These are phyloP conservation scores for Troglohyphantes excavatus DNA, from an alignment of 2,888 invertebrate genomes.

Conservation along the genomic window DNA sequence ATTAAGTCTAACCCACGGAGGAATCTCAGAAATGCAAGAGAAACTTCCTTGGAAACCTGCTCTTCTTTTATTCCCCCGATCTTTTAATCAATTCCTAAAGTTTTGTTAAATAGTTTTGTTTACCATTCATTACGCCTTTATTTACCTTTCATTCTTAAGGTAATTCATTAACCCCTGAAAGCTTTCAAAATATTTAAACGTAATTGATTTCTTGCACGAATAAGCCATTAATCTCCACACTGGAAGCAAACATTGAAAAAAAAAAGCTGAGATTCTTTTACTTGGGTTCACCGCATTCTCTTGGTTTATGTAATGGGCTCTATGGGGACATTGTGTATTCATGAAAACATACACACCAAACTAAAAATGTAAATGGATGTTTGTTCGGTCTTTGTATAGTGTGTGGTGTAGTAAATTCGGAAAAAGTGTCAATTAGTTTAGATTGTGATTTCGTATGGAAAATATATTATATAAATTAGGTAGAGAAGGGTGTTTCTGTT, in stretches of 20 bases:
- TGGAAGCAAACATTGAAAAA: conserved; percentile 44
- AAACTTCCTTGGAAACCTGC: neutral
- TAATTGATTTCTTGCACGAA: conserved; percentile 72
- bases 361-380: neutral
- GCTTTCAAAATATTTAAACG: conserved; percentile 52
- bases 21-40: conserved; percentile 9
- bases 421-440: too few species aligned
- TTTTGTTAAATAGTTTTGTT: conserved; percentile 45
- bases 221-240: conserved; percentile 52
- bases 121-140: conserved; percentile 62
- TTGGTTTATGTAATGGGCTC: neutral
- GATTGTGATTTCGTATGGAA: too few species aligned
- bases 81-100: conserved; percentile 52
- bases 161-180: conserved; percentile 43
- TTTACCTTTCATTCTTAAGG: conserved; percentile 38
- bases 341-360: neutral
- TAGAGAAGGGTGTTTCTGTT: too few species aligned
- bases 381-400: neutral
- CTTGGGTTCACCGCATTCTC: conserved; percentile 9
- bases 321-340: conserved; percentile 3
- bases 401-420: too few species aligned
- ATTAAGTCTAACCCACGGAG: neutral
- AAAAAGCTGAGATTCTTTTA: conserved; percentile 37
- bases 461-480: too few species aligned
- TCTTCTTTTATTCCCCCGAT: conserved; percentile 25